Conservation (phyloP, 2,888 invertebrate genomes). For the Cephus pygmeus region DNA sequence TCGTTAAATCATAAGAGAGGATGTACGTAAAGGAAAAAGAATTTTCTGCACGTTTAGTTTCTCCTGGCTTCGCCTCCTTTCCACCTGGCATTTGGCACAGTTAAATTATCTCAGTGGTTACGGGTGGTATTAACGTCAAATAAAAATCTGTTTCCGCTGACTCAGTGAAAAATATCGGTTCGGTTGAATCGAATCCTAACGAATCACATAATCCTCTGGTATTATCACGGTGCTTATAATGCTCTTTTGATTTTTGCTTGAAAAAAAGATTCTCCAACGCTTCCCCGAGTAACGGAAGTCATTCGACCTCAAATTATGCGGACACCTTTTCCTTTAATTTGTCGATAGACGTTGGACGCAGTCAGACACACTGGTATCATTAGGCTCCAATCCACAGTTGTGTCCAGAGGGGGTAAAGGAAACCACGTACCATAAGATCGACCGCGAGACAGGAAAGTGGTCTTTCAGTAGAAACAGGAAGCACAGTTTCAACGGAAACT, state of each 20-base stretch:
- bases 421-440: background rate
- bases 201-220: background rate
- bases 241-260: background rate
- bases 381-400: background rate
- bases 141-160: background rate
- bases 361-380: background rate
- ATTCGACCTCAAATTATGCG: background rate
- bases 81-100: background rate
- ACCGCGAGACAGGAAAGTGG: background rate
- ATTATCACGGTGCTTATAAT: background rate
- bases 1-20: background rate
- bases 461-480: slow-evolving; percentile 12
- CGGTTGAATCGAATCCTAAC: background rate
- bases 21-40: background rate
- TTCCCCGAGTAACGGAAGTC: background rate
- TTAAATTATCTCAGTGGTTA: background rate
- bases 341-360: background rate
- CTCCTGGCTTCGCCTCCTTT: background rate
- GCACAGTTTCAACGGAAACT: slow-evolving; percentile 27
- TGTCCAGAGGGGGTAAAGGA: background rate
- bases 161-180: background rate
- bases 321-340: background rate
- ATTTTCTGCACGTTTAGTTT: background rate
- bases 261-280: background rate
- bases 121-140: background rate